Base-by-base conservation (phyloP, 2,797 vertebrate genomes). In the Scolopax bukidnonensis region DNA sequence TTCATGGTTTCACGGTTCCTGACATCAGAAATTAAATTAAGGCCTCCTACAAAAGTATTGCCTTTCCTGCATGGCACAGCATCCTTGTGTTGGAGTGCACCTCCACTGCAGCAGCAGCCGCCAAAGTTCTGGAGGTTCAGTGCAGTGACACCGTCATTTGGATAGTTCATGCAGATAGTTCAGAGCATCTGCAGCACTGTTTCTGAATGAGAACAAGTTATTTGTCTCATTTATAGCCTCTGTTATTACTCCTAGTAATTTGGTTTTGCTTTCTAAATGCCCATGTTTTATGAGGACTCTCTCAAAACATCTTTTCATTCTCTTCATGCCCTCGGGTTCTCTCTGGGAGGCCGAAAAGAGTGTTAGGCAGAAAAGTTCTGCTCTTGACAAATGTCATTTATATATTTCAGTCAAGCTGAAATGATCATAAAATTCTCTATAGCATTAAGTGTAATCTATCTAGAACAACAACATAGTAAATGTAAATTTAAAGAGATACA, bases 201-300 rank as follows among this genome's bases (percentile, higher is more conserved):
- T 92, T 91, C 79, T 90, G 81, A 95, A 85, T 70, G 57, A 80
- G 89, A 84, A 32, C 69, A 54, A 94, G 76, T 87, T 91, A 56
- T 65, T 89, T 90, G 38, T 82, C 88, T 96, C 91, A 93, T 94
- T 95, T 94, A 95, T 80, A 67, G 88, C 41, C 53, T 94, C 38
- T 25, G 11, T 87, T 94, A 90, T 77, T 90, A 57, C 75, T 94
- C 71, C 45, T 75, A 60, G 86, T 95, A 95, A 95, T 96, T 92
- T 95, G 75, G 7, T 90, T 80, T 83, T 90, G 70, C 79, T 75
- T 93, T 94, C 77, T 79, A 84, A 87, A 84, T n/a, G 70, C 57
- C 82, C 21, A 1, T 76, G 91, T 80, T 89, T 96, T 96, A 87
- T 83, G 92, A 85, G 71, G 73, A 83, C 47, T 25, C 12, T 53